These are phyloP conservation scores for Apocheima hispidaria DNA, from an alignment of 2,888 invertebrate genomes.

Conservation along the genomic window DNA sequence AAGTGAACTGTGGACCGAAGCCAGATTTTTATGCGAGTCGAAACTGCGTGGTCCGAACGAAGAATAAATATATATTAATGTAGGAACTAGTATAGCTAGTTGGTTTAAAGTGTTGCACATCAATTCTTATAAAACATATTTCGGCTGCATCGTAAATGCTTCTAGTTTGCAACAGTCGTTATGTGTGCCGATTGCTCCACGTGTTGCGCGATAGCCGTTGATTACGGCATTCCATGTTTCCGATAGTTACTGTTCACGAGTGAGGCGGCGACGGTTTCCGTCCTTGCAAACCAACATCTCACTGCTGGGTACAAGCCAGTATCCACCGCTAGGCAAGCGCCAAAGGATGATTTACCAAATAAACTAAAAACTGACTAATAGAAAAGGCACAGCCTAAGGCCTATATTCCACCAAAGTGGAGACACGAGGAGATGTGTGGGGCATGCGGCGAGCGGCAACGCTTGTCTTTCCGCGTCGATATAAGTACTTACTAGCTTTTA, in stretches of 20 bases:
- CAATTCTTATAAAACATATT: constrained; percentile 20
- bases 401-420: too few species aligned
- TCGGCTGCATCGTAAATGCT: constrained; percentile 17
- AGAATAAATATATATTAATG: too few species aligned
- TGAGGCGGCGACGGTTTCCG: constrained; percentile 51
- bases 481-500: too few species aligned
- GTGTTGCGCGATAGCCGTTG: constrained; percentile 57
- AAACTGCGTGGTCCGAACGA: too few species aligned
- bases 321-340: neutral
- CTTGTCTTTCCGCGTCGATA: too few species aligned
- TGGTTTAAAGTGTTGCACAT: constrained; percentile 11
- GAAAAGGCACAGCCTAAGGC: too few species aligned
- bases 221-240: constrained; percentile 60
- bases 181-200: constrained; percentile 64
- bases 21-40: too few species aligned
- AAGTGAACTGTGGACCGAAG: too few species aligned
- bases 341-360: neutral
- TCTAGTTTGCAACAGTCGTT: constrained; percentile 43
- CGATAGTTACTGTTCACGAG: constrained; percentile 50
- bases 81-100: too few species aligned
- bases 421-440: too few species aligned
- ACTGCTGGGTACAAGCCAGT: constrained; percentile 7
- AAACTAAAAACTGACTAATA: too few species aligned
- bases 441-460: too few species aligned
- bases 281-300: constrained; percentile 18